Evolutionary conservation across 2,888 invertebrate species (phyloP).

Genomic region (Oxyteleia sp.): DNA sequence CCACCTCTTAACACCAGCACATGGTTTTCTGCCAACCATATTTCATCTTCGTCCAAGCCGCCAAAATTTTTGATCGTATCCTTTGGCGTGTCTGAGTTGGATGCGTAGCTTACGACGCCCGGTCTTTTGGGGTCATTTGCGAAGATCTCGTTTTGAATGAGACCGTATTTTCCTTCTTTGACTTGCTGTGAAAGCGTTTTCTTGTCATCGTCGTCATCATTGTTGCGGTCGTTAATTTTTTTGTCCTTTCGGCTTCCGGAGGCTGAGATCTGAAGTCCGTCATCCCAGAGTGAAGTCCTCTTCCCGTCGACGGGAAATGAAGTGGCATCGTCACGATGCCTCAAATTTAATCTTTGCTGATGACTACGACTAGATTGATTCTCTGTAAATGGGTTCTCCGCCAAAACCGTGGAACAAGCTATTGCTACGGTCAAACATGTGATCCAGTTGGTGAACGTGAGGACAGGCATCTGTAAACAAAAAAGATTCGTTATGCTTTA

Average conservation of each 20-base stretch:
- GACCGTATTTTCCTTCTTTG: conserved; percentile 95
- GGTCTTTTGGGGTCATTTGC: conserved; percentile 91
- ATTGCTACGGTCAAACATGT: too few species aligned
- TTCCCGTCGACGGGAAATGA: too few species aligned
- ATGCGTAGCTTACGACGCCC: conserved; percentile 94
- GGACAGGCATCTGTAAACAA: too few species aligned
- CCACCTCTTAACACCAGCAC: conserved; percentile 94
- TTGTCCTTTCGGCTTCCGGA: conserved; percentile 91
- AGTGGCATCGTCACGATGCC: too few species aligned
- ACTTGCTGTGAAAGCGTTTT: conserved; percentile 96
- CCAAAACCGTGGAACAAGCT: too few species aligned
- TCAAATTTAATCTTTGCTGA: too few species aligned
- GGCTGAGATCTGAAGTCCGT: conserved; percentile 91
- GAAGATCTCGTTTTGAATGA: conserved; percentile 95
- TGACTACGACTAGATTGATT: too few species aligned
- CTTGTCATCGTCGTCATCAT: conserved; percentile 91
- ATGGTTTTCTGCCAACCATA: conserved; percentile 97
- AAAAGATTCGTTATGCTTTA: too few species aligned
- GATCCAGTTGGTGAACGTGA: too few species aligned
- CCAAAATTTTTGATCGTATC: conserved; percentile 94
- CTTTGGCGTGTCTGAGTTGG: conserved; percentile 93
- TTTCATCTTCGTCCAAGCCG: conserved; percentile 94
- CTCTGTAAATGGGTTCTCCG: too few species aligned
- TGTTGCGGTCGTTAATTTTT: conserved; percentile 87
- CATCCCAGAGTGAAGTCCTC: too few species aligned